Base-by-base conservation (phyloP, 2,113 vertebrate species). In the Embiotoca jacksoni region DNA sequence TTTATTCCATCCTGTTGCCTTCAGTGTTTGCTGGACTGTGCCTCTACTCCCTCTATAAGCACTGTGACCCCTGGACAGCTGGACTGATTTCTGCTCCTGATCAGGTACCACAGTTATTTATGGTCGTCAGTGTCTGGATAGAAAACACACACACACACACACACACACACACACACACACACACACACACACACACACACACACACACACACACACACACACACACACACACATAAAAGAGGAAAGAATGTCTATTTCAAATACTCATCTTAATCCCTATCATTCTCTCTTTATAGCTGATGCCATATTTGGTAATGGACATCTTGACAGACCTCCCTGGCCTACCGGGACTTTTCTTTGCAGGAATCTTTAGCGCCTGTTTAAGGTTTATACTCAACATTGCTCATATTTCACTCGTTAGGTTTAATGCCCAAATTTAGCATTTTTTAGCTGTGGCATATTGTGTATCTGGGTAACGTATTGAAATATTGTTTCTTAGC, bases 21-120 rank as follows among this genome's bases (percentile, higher is more conserved):
- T 90, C 96, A 0, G 82, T 94, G 6, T 92, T 98, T 15, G 95
- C 94, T 14, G 97, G 97, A 39, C 76, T 99, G 63, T 77, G 95
- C 56, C 92, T 99, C 16, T 98, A 97, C 82, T 98, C 97, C 5
- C 88, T 98, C 83, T 99, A 98, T 81, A 96, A 90, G 46, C 88
- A 92, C 76, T 99, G 97, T 13, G 97, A 99, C 76, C 97, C 97
- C 0, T 97, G 95, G 96, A 95, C 63, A 0, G 64, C 94, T 71
- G 93, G 96, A 6, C 87, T 92, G 64, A 91, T 99, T 37, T 95
- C 94, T 0, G 95, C 95, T n/a, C 83, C 92, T 0, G 98, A 99
- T 85, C 97, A 99, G 97, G 98, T 98, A 67, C 4, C 30, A 36
- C 33, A 9, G 6, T 23, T 23, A 23, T 23, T 23, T 23, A 23